These are phyloP conservation scores for Cataglyphis rosenhaueri DNA, from an alignment of 2,888 invertebrate species.

Conservation along the genomic window DNA sequence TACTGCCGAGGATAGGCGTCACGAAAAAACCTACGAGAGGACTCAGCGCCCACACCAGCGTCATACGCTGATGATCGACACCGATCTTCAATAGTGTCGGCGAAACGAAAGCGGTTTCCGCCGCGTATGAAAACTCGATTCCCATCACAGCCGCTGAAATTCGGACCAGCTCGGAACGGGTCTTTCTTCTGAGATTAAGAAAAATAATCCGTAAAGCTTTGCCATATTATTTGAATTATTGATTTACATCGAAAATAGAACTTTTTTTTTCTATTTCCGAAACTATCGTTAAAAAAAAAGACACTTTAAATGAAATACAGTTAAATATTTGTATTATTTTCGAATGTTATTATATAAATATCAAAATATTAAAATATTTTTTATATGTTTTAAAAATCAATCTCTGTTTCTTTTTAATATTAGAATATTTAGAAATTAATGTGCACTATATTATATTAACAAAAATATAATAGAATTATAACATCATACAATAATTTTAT, in stretches of 20 bases:
- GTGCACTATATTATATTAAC: not conserved
- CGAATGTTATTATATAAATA: no score
- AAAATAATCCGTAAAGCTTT: not conserved
- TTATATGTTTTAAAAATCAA: not conserved
- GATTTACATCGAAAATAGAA: not conserved
- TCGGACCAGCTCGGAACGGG: constrained; percentile 92
- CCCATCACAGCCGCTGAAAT: constrained; percentile 98
- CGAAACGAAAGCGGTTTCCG: constrained; percentile 98
- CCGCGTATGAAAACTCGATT: constrained; percentile 98
- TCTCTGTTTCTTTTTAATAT: no score
- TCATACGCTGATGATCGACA: constrained; percentile 97
- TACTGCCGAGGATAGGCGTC: constrained; percentile 95
- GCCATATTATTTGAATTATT: not conserved
- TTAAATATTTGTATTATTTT: not conserved
- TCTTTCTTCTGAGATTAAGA: constrained; percentile 89
- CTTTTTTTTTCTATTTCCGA: not conserved
- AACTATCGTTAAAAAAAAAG: not conserved
- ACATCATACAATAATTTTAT: not conserved
- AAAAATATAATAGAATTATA: not conserved
- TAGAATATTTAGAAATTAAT: not conserved
- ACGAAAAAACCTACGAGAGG: constrained; percentile 97
- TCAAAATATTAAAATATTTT: no score
- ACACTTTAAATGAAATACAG: not conserved
- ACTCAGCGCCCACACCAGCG: constrained; percentile 97
- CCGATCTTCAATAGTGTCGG: constrained; percentile 97